Percentiles rank a stretch among this genome's conserved stretches.
Evolutionary conservation across 2,113 vertebrate genomes (phyloP).

Genomic region (Melanerpes formicivorus): DNA sequence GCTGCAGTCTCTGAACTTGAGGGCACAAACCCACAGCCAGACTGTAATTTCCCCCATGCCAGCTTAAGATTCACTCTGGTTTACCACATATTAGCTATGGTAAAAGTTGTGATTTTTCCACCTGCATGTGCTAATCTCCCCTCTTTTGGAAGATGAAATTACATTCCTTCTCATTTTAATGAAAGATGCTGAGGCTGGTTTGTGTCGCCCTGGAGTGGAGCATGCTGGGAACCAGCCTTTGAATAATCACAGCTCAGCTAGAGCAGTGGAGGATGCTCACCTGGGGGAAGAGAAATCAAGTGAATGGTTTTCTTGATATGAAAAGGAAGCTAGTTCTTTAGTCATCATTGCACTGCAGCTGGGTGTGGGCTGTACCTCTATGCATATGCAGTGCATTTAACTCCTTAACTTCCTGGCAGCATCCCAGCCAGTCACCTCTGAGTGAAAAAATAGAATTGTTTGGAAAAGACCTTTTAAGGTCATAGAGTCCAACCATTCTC

Average conservation of each 20-base stretch:
- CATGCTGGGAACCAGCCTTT: neutral
- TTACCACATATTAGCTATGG: neutral
- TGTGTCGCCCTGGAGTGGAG: neutral
- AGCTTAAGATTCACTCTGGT: neutral
- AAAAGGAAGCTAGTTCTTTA: neutral
- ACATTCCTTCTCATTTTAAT: neutral
- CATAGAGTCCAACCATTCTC: too few relatives aligned
- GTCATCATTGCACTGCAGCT: neutral
- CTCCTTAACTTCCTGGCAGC: neutral
- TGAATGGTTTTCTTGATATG: neutral
- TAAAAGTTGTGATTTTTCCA: slow-evolving; percentile 9
- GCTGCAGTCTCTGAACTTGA: neutral
- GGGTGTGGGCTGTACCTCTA: neutral
- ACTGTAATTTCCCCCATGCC: neutral
- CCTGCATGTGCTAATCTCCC: neutral
- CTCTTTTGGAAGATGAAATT: neutral
- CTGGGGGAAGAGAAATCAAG: neutral
- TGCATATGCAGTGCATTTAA: neutral
- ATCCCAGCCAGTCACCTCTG: neutral
- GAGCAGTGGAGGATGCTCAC: neutral
- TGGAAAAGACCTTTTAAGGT: too few relatives aligned
- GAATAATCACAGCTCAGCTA: slow-evolving; percentile 14
- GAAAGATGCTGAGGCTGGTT: neutral
- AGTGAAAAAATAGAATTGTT: neutral
- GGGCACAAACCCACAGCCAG: neutral